Conservation (phyloP, 2,888 invertebrate species). For the Tinea semifulvella region DNA sequence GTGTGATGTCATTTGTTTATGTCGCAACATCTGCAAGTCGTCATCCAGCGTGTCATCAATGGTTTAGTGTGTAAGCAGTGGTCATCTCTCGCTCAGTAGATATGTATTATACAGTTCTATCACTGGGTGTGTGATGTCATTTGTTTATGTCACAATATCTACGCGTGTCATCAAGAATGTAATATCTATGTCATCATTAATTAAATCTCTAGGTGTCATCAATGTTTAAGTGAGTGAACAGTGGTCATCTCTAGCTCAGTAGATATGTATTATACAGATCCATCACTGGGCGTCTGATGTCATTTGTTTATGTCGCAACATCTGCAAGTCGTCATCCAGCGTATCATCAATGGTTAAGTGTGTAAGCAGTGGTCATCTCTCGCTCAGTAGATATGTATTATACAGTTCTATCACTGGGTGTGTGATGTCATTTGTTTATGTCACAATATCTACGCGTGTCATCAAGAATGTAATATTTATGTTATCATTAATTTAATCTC, state of each 20-base stretch:
- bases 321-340: not conserved
- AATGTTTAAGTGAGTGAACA: constrained; percentile 5
- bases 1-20: constrained; percentile 10
- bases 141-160: not conserved
- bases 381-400: constrained; percentile 4
- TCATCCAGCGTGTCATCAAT: not conserved
- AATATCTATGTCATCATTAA: no score
- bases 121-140: constrained; percentile 22
- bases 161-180: not conserved
- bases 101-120: constrained; percentile 20
- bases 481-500: no score
- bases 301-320: not conserved
- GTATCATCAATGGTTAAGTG: not conserved
- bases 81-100: constrained; percentile 22
- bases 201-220: no score
- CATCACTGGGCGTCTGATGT: constrained; percentile 20
- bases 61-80: not conserved
- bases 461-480: no score
- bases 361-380: constrained; percentile 14
- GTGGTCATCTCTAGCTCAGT: constrained; percentile 15
- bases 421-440: constrained; percentile 8
- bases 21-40: no score
- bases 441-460: not conserved
- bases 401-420: constrained; percentile 13
- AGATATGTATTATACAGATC: constrained; percentile 15